Percentiles rank a stretch among this genome's conserved stretches.
phyloP scores from a whole-genome alignment of 2,113 vertebrate species.

The Cyanistes caeruleus region DNA sequence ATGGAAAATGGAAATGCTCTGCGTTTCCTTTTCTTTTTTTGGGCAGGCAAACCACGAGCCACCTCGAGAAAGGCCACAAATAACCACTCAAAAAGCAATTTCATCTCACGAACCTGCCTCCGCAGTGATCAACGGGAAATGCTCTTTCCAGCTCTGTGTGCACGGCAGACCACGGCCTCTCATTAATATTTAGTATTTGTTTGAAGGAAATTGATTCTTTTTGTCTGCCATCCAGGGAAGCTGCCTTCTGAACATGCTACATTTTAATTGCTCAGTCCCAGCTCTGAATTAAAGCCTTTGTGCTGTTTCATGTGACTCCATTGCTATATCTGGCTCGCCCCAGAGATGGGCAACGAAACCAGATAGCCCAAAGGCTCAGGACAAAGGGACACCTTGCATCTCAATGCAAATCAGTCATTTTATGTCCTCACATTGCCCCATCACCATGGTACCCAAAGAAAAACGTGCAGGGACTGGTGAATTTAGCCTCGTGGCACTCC shows the following conservation, averaged over 20 bases:
- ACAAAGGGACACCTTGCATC: background rate
- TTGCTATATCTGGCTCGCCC: background rate
- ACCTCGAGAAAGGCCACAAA: background rate
- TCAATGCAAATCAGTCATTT: background rate
- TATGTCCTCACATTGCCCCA: background rate
- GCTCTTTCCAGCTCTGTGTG: background rate
- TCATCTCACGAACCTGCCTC: background rate
- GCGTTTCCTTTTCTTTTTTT: background rate
- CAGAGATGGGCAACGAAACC: background rate
- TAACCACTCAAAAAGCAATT: background rate
- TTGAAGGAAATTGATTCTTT: conserved; percentile 65
- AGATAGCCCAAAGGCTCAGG: background rate
- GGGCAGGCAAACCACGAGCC: background rate
- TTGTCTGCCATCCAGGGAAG: conserved; percentile 19
- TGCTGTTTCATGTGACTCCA: background rate
- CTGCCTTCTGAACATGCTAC: background rate
- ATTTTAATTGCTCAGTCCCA: conserved; percentile 35
- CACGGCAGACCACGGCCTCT: background rate
- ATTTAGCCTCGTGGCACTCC: background rate
- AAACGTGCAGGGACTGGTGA: background rate
- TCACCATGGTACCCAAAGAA: background rate
- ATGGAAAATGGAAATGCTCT: background rate
- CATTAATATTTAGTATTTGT: conserved; percentile 74
- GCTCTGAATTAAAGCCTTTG: conserved; percentile 20
- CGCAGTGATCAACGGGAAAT: background rate